These are phyloP conservation scores for Podarcis cretensis DNA, from an alignment of 2,113 vertebrate genomes.

Conservation along the genomic window DNA sequence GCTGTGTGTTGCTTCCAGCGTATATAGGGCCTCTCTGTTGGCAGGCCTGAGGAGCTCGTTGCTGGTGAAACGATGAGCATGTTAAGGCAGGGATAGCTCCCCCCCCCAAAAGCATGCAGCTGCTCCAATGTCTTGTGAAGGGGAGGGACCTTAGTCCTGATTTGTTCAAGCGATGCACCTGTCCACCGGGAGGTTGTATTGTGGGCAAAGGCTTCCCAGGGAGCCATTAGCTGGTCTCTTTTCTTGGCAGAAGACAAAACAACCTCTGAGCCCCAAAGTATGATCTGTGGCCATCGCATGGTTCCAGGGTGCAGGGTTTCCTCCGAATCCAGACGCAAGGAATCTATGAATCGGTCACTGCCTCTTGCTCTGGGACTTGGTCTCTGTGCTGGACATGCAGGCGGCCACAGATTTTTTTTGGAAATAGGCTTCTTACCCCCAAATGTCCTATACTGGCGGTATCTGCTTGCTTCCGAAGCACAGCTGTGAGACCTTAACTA, in stretches of 20 bases:
- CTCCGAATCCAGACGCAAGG: neutral
- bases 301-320: neutral
- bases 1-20: neutral
- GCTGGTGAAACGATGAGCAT: neutral
- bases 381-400: constrained; percentile 29
- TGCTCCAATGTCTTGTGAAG: neutral
- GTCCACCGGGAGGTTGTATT: neutral
- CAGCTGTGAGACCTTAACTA: constrained; percentile 8
- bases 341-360: neutral
- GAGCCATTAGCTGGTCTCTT: constrained; percentile 9
- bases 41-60: neutral
- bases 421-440: constrained; percentile 44
- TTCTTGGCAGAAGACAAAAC: constrained; percentile 10
- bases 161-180: neutral
- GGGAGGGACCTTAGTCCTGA: neutral
- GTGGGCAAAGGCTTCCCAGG: constrained; percentile 7
- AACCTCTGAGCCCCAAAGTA: constrained; percentile 25
- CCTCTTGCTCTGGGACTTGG: neutral
- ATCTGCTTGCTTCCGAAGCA: constrained; percentile 47
- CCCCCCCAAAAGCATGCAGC: neutral
- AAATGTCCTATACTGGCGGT: constrained; percentile 36
- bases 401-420: constrained; percentile 43
- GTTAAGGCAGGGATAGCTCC: neutral
- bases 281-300: constrained; percentile 10
- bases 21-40: neutral